Percentiles rank a stretch among this genome's conserved stretches.
Evolutionary conservation across 2,113 vertebrate genomes (phyloP).

Genomic region (Megaptera novaeangliae): DNA sequence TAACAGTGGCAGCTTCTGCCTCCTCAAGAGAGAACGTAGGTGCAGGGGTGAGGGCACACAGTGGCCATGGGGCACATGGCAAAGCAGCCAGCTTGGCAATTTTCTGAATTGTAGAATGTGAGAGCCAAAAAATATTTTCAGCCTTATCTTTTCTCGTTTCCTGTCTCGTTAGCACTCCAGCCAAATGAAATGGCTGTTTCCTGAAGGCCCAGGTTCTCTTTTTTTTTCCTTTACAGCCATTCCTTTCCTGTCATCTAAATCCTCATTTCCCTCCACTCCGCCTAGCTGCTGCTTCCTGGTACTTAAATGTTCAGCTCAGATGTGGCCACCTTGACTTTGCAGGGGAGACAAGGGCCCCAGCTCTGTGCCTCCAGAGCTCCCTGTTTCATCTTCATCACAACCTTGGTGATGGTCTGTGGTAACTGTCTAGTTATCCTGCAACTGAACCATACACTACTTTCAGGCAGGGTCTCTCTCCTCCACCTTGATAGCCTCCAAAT

Average conservation of each 20-base stretch:
- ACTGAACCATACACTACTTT: too few species aligned
- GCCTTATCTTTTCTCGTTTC: neutral
- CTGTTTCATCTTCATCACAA: neutral
- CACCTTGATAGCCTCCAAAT: neutral
- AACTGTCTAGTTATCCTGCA: neutral
- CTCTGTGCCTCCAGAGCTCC: neutral
- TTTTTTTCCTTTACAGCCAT: neutral
- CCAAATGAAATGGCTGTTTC: neutral
- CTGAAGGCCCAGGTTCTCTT: neutral
- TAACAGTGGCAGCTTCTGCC: constrained; percentile 72
- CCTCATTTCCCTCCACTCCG: accelerated
- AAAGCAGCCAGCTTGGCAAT: neutral
- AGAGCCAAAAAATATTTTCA: neutral
- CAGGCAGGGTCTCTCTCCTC: neutral
- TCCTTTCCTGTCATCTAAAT: neutral
- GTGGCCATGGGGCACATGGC: neutral
- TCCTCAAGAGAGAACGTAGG: neutral
- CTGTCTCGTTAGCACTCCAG: neutral
- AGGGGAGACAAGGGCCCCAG: neutral
- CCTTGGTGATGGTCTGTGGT: too few species aligned
- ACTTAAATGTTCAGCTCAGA: neutral
- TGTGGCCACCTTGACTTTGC: neutral
- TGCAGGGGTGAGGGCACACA: neutral
- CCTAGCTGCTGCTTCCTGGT: neutral
- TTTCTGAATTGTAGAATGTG: neutral